Conservation (phyloP, 2,888 invertebrate genomes). For the Acheta domesticus region DNA sequence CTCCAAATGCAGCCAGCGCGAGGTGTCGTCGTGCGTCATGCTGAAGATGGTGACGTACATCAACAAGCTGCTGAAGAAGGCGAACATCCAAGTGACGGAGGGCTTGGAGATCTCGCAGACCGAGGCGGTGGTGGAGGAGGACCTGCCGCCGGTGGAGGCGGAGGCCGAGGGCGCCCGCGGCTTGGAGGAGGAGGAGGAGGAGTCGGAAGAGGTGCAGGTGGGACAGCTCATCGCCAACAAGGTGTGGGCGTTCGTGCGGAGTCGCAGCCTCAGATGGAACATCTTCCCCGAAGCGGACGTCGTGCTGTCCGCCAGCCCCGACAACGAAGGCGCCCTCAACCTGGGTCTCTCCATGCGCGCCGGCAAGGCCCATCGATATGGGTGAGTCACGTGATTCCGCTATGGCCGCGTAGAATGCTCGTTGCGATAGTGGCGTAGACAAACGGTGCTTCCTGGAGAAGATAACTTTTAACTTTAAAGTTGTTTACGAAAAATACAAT, state of each 20-base stretch:
- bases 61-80: slow-evolving; percentile 75
- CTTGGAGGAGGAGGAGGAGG: slow-evolving; percentile 35
- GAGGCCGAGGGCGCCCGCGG: too few species aligned
- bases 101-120: slow-evolving; percentile 72
- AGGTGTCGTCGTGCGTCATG: slow-evolving; percentile 78
- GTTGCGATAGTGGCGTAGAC: too few species aligned
- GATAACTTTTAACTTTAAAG: too few species aligned
- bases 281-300: slow-evolving; percentile 75
- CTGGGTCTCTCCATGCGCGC: slow-evolving; percentile 69
- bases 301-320: slow-evolving; percentile 65
- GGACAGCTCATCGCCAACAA: slow-evolving; percentile 68
- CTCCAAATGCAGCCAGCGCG: slow-evolving; percentile 71
- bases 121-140: slow-evolving; percentile 49
- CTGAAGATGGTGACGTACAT: slow-evolving; percentile 77
- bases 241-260: slow-evolving; percentile 70
- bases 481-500: too few species aligned
- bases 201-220: slow-evolving; percentile 55
- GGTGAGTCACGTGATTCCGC: slow-evolving; percentile 28
- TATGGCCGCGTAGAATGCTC: not conserved
- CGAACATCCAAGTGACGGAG: slow-evolving; percentile 71
- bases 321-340: slow-evolving; percentile 64
- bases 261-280: slow-evolving; percentile 73
- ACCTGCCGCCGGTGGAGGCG: slow-evolving; percentile 38
- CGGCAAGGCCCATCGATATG: slow-evolving; percentile 51
- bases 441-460: too few species aligned